Evolutionary conservation across 2,797 vertebrate species (phyloP).

Genomic region (Esox lucius): DNA sequence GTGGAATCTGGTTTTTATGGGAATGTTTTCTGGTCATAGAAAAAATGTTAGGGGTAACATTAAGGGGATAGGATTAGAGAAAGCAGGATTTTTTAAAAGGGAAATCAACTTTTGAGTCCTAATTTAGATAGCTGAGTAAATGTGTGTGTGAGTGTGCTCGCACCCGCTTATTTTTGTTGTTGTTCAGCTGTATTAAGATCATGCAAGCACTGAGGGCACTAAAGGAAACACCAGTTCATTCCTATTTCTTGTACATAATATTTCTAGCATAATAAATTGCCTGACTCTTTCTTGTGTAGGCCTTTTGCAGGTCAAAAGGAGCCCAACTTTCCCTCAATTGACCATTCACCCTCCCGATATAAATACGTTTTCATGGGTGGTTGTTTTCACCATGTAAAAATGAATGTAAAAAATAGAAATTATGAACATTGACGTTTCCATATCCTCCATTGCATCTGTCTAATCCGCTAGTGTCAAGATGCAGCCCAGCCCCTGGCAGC

Average conservation of each 20-base stretch:
- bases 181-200: not conserved
- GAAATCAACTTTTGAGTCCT: too few species aligned
- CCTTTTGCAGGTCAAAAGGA: too few species aligned
- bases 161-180: not conserved
- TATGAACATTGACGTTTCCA: conserved; percentile 11
- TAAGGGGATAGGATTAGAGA: too few species aligned
- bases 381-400: too few species aligned
- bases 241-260: not conserved
- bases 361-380: not conserved
- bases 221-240: not conserved
- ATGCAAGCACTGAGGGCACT: not conserved
- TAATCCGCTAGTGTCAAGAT: conserved; percentile 19
- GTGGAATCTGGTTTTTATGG: too few species aligned
- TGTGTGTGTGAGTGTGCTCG: conserved; percentile 3
- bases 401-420: too few species aligned
- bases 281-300: not conserved
- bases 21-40: too few species aligned
- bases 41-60: too few species aligned
- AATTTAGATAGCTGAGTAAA: not conserved
- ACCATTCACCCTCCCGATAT: too few species aligned
- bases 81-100: too few species aligned
- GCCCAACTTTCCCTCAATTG: too few species aligned
- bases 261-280: not conserved
- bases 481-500: conserved; percentile 34
- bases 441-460: conserved; percentile 29